Evolutionary conservation across 2,797 vertebrate species (phyloP).

Genomic region (Clarias pachynema): DNA sequence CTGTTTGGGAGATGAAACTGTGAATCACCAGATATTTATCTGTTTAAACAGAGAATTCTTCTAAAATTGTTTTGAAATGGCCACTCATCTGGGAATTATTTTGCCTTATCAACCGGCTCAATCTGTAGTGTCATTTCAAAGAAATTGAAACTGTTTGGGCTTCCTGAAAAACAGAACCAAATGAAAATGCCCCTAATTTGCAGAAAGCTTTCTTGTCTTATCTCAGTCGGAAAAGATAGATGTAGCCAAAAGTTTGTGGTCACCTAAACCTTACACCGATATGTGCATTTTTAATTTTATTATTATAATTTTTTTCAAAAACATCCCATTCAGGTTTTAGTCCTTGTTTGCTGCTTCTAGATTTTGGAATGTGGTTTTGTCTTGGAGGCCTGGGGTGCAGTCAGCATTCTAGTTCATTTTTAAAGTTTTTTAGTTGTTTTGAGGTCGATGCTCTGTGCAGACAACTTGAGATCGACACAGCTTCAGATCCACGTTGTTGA

Average conservation of each 20-base stretch:
- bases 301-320: neutral
- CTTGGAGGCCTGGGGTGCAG: neutral
- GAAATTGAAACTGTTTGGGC: neutral
- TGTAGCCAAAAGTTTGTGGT: neutral
- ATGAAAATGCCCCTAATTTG: neutral
- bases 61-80: neutral
- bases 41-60: neutral
- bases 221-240: neutral
- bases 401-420: neutral
- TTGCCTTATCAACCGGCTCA: neutral
- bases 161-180: neutral
- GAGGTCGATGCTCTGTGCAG: neutral
- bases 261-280: neutral
- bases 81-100: neutral
- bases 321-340: neutral
- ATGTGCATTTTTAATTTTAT: too few species aligned
- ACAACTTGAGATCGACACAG: neutral
- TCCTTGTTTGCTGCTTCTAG: neutral
- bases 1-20: neutral
- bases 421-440: neutral
- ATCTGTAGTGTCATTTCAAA: conserved; percentile 4
- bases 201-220: neutral
- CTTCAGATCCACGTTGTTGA: neutral
- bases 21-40: neutral
- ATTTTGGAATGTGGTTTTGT: neutral